Percentiles rank a stretch among this genome's conserved stretches.
phyloP scores from a whole-genome alignment of 2,113 vertebrate genomes.

The Glaucomys volans region DNA sequence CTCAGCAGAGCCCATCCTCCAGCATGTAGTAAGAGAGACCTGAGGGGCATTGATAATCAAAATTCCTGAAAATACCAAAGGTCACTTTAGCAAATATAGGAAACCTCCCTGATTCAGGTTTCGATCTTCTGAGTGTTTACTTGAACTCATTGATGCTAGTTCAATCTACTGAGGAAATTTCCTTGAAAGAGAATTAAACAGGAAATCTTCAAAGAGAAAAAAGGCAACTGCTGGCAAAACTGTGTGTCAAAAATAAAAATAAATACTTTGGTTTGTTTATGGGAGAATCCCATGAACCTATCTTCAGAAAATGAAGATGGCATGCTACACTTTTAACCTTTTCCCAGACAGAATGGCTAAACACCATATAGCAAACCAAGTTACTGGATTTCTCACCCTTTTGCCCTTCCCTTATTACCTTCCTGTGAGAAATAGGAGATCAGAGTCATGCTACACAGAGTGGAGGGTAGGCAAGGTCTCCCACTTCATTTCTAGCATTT shows the following conservation, averaged over 20 bases:
- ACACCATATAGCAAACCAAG: neutral
- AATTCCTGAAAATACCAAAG: neutral
- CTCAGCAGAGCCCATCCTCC: neutral
- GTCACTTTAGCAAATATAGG: neutral
- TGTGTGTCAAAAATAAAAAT: neutral
- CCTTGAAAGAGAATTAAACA: constrained; percentile 26
- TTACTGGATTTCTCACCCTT: neutral
- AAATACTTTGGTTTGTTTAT: neutral
- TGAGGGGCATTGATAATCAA: neutral
- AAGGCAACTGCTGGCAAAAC: neutral
- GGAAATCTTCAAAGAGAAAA: neutral
- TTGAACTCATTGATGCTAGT: neutral
- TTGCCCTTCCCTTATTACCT: neutral
- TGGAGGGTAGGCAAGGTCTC: neutral
- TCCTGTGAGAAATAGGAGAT: neutral
- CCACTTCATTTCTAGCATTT: neutral
- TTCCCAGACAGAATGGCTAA: neutral
- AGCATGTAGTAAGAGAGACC: neutral
- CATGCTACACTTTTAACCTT: neutral
- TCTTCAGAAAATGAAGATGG: neutral
- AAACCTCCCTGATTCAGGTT: neutral
- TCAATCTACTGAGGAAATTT: neutral
- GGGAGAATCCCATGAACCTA: neutral
- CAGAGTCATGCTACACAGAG: neutral
- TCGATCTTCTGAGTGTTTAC: neutral